Evolutionary conservation across 2,113 vertebrate species (phyloP), one percentile per base, ranked within the genome.

Genomic region (Pelvicachromis taeniatus): DNA sequence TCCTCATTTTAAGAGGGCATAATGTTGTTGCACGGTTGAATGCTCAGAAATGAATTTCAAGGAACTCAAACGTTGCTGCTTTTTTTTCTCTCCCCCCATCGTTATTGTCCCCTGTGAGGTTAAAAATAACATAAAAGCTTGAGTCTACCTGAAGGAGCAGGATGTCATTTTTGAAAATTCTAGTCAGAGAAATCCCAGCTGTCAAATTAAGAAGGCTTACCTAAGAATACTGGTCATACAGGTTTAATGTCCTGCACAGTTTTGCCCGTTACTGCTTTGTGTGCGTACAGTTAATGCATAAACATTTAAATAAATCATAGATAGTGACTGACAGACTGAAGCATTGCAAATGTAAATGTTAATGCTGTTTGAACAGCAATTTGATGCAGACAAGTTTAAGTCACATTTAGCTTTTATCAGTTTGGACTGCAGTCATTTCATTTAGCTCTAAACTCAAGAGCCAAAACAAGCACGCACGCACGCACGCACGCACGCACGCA

Each of bases 21-120:
- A 88, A 89, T 92, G 91, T 90, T 82, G 90, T 86, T 84, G 79
- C 89, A 93, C 52, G 92, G 78, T 88, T 91, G 92, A 94, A 89
- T 91, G 88, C 88, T 83, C 85, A 31, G 80, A 88, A 90, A 79
- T 90, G 81, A 83, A 86, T 91, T 91, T 87, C 45, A 91, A 87
- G 45, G 45, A 90, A 87, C 86, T 93, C 81, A 83, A 81, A 82
- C 42, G 56, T 82, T 89, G 70, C 88, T 77, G 35, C 58, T 78
- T 65, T 65, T 63, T 63, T 61, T 80, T 58, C 82, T 68, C 80
- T 63, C 50, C 78, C 80, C 77, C 84, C 40, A 84, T 81, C 50
- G 35, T 84, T 88, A 86, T 89, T 86, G 86, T 88, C 88, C 88
- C 85, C 8, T 59, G 84, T 83, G 85, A 86, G 88, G 59, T 79